These are phyloP conservation scores for Beroe ovata DNA, from an alignment of 37 sponge, comb jelly and placozoan genomes.

Conservation along the genomic window DNA sequence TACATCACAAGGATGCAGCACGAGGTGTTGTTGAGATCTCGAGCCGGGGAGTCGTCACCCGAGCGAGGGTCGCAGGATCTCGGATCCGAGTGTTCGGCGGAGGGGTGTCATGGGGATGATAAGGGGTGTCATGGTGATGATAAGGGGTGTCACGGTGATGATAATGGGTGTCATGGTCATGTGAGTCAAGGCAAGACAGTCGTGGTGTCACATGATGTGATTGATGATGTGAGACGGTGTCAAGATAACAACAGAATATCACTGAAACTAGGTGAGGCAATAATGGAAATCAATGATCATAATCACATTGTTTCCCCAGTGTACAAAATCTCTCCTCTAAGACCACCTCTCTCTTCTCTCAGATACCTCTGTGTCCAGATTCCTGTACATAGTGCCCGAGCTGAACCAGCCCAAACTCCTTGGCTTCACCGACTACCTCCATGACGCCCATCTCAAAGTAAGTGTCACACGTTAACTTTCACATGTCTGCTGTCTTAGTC, in stretches of 20 bases:
- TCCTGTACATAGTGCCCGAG: conserved; percentile 24
- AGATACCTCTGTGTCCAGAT: conserved; percentile 1
- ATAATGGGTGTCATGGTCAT: background rate
- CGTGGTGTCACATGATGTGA: conserved; percentile 42
- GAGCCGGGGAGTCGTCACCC: background rate
- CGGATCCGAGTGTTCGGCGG: background rate
- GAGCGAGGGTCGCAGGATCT: background rate
- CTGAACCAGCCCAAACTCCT: background rate
- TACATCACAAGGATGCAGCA: background rate
- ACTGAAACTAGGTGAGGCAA: conserved; percentile 44
- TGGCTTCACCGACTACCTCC: conserved; percentile 30
- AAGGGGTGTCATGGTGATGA: background rate
- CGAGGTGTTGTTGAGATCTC: background rate
- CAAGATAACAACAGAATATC: background rate
- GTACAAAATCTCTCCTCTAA: background rate
- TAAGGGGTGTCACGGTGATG: background rate
- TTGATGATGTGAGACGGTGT: background rate
- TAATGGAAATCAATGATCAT: background rate
- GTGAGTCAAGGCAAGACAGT: background rate
- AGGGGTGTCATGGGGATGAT: background rate
- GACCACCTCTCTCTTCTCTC: too few relatives aligned
- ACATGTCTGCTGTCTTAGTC: too few relatives aligned
- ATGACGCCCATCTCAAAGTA: conserved; percentile 64
- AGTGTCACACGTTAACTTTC: too few relatives aligned
- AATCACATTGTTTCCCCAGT: background rate